A percentile compares a stretch with the other conserved stretches of the same genome.
Conservation (phyloP, 1,140 invertebrate species). For the Zophobas morio region DNA sequence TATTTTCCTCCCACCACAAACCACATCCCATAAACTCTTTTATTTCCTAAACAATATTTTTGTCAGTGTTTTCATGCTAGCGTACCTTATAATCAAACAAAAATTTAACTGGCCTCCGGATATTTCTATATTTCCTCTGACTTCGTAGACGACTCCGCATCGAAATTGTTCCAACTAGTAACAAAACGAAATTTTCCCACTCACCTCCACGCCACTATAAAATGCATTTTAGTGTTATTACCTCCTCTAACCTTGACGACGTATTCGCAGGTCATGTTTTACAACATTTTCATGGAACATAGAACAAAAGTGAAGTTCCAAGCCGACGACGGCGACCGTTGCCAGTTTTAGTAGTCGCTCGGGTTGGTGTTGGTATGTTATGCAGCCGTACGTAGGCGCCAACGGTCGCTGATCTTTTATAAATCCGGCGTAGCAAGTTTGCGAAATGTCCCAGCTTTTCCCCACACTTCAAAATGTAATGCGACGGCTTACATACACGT, state of each 20-base stretch:
- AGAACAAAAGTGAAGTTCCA: constrained; percentile 20
- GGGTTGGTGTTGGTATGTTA: constrained; percentile 22
- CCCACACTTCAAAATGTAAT: constrained; percentile 9
- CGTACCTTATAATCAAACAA: too few relatives aligned
- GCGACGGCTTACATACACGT: constrained; percentile 3
- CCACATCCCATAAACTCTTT: too few relatives aligned
- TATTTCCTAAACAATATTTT: too few relatives aligned
- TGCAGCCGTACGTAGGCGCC: constrained; percentile 39
- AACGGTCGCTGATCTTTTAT: constrained; percentile 45
- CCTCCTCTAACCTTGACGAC: constrained; percentile 13
- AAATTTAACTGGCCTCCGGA: too few relatives aligned
- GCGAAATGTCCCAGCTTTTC: constrained; percentile 38
- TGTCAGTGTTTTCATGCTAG: too few relatives aligned
- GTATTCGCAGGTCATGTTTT: constrained; percentile 5
- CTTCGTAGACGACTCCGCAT: too few relatives aligned
- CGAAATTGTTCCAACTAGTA: too few relatives aligned
- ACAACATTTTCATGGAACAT: constrained; percentile 26
- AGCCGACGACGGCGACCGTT: constrained; percentile 4
- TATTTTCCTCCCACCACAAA: too few relatives aligned
- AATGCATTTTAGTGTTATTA: constrained; percentile 14
- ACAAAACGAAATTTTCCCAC: too few relatives aligned
- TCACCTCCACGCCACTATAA: neutral
- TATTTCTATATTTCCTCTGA: too few relatives aligned
- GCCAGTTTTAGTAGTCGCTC: constrained; percentile 13
- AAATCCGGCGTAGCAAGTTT: constrained; percentile 45